Base-by-base conservation (phyloP, 1,140 invertebrate genomes). In the Drosophila watanabei region DNA sequence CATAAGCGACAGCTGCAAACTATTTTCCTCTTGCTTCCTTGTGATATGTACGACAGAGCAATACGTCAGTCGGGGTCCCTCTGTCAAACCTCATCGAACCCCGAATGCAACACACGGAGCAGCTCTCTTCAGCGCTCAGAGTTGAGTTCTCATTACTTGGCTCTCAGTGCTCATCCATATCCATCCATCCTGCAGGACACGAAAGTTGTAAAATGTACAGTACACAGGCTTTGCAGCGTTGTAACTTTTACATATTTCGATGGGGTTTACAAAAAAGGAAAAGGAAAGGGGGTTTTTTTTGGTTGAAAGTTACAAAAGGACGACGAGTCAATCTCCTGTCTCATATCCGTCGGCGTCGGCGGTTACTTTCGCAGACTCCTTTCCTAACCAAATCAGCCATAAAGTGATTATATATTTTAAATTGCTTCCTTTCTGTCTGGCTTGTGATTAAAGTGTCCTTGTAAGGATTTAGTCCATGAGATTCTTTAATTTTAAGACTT, bases 1-100 rank as follows among this genome's bases (percentile, higher is more conserved):
- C 46, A 71, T 75, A 79, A 65, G 69, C 84, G 85, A 85, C 85
- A 89, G 85, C 85, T 89, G 86, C 85, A 89, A 88, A 84, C 76
- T 79, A 78, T 78, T 78, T 56, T 65, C 75, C 60, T 48, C 41
- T 41, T 64, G 20, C 41, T 49, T 54, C 66, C 58, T 49, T 14
- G 33, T 14, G 33, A 69, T 48, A 51, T 54, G 20, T 41, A 41
- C 59, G 28, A 20, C 37, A 32, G 30, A 37, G 70, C 66, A 73
- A 73, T 73, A 73, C 71, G 71, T 73, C 71, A 73, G 70, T 43
- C 45, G 33, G 28, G 33, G 68, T 45, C 56, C 72, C 68, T 48
- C 49, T 76, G 70, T 72, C 72, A 73, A 85, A 80, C 82, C 64
- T 46, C 68, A 59, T 80, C 75, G 68, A 83, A 82, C 80, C 63